Evolutionary conservation across 1,140 invertebrate species (phyloP).

Genomic region (Medauroidea extradentata): DNA sequence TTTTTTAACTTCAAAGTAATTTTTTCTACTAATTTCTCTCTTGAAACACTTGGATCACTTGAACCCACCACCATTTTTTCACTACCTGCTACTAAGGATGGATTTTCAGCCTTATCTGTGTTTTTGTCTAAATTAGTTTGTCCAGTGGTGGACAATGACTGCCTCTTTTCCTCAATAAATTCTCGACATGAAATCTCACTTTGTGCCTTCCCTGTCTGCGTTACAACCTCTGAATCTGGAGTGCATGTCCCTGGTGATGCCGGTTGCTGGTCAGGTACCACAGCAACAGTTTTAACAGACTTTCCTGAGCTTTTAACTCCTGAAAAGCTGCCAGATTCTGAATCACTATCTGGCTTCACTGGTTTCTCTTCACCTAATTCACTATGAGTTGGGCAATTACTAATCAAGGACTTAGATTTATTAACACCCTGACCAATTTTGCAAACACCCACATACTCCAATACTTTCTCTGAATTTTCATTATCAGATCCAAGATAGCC

Average conservation of each 20-base stretch:
- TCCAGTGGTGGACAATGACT: neutral
- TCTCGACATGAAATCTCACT: neutral
- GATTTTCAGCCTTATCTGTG: neutral
- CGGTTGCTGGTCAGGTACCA: too few species aligned
- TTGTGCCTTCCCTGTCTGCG: neutral
- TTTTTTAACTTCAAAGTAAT: constrained; percentile 7
- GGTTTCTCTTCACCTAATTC: too few species aligned
- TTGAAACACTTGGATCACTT: neutral
- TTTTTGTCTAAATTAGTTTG: neutral
- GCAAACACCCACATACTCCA: too few species aligned
- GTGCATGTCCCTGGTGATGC: neutral
- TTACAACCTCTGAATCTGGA: neutral
- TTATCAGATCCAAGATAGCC: too few species aligned
- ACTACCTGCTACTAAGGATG: neutral
- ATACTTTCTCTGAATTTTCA: too few species aligned
- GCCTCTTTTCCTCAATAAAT: neutral
- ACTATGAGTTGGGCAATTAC: too few species aligned
- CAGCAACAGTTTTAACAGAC: too few species aligned
- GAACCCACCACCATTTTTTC: neutral
- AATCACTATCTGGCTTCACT: too few species aligned
- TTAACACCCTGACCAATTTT: too few species aligned
- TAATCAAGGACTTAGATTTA: too few species aligned
- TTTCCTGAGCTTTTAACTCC: too few species aligned
- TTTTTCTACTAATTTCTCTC: neutral
- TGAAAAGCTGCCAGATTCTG: too few species aligned